Percentiles rank a stretch among this genome's conserved stretches.
These are phyloP conservation scores for Opisthocomus hoazin DNA, from an alignment of 2,113 vertebrate species.

Conservation along the genomic window DNA sequence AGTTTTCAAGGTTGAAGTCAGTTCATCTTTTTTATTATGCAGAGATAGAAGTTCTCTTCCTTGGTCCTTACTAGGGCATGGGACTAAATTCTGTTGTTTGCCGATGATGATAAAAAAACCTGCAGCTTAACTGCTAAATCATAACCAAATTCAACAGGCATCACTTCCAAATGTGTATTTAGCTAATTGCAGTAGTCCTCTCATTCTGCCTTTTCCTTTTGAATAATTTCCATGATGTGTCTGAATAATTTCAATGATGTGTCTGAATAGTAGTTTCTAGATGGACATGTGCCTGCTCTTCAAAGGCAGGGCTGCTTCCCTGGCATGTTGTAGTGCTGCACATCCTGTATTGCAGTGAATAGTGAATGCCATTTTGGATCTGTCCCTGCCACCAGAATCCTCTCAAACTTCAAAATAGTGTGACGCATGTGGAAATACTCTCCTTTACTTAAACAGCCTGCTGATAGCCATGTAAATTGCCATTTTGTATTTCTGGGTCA, in stretches of 20 bases:
- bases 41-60: not conserved
- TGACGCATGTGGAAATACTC: accelerated
- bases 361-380: not conserved
- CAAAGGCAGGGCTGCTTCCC: not conserved
- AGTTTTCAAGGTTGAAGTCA: not conserved
- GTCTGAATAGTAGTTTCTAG: not conserved
- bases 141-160: not conserved
- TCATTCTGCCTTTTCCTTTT: not conserved
- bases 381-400: not conserved
- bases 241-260: not conserved
- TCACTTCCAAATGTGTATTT: not conserved
- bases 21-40: not conserved
- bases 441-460: not conserved
- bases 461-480: not conserved
- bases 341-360: not conserved
- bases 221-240: not conserved
- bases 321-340: not conserved
- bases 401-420: not conserved
- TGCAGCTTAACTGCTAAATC: conserved; percentile 1
- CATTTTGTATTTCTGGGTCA: not conserved
- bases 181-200: not conserved
- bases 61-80: not conserved
- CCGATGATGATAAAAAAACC: not conserved
- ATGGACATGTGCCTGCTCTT: not conserved
- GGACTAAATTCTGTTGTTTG: not conserved